These are phyloP conservation scores for Sebastes hopkinsi DNA, from an alignment of 2,797 vertebrate genomes.

Conservation along the genomic window DNA sequence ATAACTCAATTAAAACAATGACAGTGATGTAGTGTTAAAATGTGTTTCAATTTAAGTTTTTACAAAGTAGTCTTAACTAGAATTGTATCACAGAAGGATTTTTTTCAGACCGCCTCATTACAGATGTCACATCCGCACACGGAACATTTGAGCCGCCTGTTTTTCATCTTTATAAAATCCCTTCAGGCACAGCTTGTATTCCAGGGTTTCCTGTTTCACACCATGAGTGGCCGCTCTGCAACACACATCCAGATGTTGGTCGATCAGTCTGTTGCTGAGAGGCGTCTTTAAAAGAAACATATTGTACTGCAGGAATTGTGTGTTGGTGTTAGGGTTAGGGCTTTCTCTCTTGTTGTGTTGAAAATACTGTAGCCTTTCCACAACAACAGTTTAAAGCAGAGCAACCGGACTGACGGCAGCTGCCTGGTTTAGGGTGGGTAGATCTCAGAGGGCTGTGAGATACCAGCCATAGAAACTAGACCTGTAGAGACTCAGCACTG, in stretches of 20 bases:
- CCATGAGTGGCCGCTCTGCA: not conserved
- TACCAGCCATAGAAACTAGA: not conserved
- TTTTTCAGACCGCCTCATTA: not conserved
- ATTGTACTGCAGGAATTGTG: not conserved
- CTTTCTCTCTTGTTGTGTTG: not conserved
- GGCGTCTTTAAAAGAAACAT: not conserved
- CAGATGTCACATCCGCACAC: not conserved
- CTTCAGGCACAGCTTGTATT: conserved; percentile 17
- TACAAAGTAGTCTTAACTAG: not conserved
- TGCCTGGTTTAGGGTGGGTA: not conserved
- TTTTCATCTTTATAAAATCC: conserved; percentile 23
- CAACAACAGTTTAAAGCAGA: not conserved
- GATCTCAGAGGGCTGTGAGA: not conserved
- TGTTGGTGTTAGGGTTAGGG: not conserved
- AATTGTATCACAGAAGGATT: not conserved
- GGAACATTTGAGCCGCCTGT: not conserved
- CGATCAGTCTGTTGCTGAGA: not conserved
- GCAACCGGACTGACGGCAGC: not conserved
- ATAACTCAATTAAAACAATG: not conserved
- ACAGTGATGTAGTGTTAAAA: not conserved
- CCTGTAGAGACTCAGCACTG: not conserved
- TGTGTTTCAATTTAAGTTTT: not conserved
- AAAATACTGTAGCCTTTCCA: not conserved
- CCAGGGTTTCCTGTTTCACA: conserved; percentile 42
- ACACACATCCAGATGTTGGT: conserved; percentile 30